Percentiles rank a stretch among this genome's conserved stretches.
phyloP scores from a whole-genome alignment of 1,140 invertebrate species.

The Pollicipes pollicipes region DNA sequence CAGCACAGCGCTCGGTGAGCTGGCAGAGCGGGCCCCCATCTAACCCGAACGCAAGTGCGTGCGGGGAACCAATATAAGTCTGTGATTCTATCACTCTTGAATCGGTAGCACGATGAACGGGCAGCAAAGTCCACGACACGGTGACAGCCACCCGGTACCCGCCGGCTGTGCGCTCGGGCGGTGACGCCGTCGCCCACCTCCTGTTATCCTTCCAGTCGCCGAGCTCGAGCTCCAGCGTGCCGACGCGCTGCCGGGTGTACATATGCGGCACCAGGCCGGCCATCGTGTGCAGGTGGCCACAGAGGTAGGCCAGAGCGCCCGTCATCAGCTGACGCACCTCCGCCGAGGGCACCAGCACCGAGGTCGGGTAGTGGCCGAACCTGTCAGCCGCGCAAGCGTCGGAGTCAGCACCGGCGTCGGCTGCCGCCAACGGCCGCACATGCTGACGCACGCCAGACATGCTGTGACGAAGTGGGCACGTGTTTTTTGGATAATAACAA shows the following conservation, averaged over 20 bases:
- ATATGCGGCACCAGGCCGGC: slow-evolving; percentile 58
- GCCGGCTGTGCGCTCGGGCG: background rate
- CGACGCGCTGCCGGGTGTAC: slow-evolving; percentile 66
- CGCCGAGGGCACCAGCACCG: slow-evolving; percentile 40
- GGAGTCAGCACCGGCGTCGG: too few species aligned
- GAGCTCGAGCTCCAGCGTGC: slow-evolving; percentile 75
- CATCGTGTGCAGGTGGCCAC: slow-evolving; percentile 77
- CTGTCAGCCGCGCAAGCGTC: too few species aligned
- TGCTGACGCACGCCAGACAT: slow-evolving; percentile 10
- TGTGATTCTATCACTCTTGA: background rate
- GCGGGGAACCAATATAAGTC: too few species aligned
- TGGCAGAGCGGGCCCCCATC: too few species aligned
- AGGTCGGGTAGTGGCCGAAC: slow-evolving; percentile 89
- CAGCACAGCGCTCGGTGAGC: too few species aligned
- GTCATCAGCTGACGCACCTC: slow-evolving; percentile 33
- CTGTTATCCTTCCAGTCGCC: slow-evolving; percentile 87
- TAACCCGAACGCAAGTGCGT: too few species aligned
- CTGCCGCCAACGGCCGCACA: slow-evolving; percentile 37
- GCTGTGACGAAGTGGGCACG: slow-evolving; percentile 23
- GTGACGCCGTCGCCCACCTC: slow-evolving; percentile 37
- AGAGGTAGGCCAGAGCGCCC: slow-evolving; percentile 55
- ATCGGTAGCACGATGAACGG: too few species aligned
- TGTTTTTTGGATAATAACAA: slow-evolving; percentile 22
- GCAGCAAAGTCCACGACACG: too few species aligned
- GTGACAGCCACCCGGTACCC: too few species aligned